Base-by-base conservation (phyloP, 1,140 invertebrate genomes). In the Stratiolaelaps scimitus region DNA sequence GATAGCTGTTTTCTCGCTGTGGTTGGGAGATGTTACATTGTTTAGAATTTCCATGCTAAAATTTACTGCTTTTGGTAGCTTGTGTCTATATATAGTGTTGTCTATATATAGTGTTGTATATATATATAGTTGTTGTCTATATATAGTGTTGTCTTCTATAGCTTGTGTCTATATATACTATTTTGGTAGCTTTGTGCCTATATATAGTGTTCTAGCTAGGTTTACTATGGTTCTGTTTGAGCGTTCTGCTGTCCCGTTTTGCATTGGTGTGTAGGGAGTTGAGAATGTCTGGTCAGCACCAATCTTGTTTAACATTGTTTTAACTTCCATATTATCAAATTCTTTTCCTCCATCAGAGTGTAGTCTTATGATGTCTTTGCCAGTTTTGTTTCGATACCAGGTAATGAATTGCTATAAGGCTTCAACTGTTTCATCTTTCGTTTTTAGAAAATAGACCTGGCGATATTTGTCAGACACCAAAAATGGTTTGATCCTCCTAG, bases 151-250 rank as follows among this genome's bases (percentile, higher is more conserved):
- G n/a, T n/a, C n/a, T n/a, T n/a, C n/a, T n/a, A n/a, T n/a, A n/a
- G n/a, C n/a, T n/a, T n/a, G n/a, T n/a, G n/a, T n/a, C n/a, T n/a
- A n/a, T n/a, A n/a, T n/a, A n/a, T n/a, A n/a, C n/a, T n/a, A 34
- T 28, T 64, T 29, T 1, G 43, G 43, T n/a, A 69, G 34, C 20
- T 53, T 40, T 2, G 65, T 15, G 28, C 26, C 60, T 15, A 26
- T 15, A 1, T 67, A 4, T 66, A 70, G 67, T 23, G 69, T 48
- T 30, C 48, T 28, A n/a, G 65, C 48, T 64, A 23, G 43, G 44
- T 68, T 30, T 2, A 56, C 26, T 17, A 70, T 64, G 6, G 69
- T 69, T 4, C 46, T 23, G 0, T 68, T 68, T 6, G 34, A 23
- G 7, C 43, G 40, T 53, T 69, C 67, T 1, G 64, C 46, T 1